Evolutionary conservation across 2,888 invertebrate genomes (phyloP).

Genomic region (Dromius quadrimaculatus): DNA sequence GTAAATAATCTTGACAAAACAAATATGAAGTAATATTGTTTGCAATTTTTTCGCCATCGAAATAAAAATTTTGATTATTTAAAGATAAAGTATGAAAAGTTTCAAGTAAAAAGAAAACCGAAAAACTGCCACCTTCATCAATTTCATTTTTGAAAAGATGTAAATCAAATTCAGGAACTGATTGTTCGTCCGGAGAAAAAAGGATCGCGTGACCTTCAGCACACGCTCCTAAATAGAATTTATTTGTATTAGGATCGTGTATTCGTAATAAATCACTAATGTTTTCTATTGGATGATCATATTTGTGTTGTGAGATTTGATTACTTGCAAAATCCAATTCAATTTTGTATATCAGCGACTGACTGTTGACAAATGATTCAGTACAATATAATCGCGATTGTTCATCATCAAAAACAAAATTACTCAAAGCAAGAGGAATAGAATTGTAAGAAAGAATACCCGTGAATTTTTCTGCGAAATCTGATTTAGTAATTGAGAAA

Average conservation of each 20-base stretch:
- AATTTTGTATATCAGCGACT: not conserved
- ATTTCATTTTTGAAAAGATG: not conserved
- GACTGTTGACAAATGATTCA: not conserved
- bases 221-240: constrained; percentile 23
- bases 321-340: constrained; percentile 4
- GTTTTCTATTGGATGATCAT: not conserved
- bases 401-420: constrained; percentile 36
- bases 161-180: not conserved
- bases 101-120: not conserved
- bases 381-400: constrained; percentile 17
- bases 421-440: constrained; percentile 17
- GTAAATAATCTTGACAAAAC: constrained; percentile 63
- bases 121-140: constrained; percentile 25
- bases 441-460: not conserved
- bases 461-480: constrained; percentile 4
- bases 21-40: constrained; percentile 65
- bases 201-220: not conserved
- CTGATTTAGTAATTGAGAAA: not conserved
- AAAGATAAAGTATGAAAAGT: constrained; percentile 13
- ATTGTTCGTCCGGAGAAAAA: not conserved
- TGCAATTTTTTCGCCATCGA: constrained; percentile 60
- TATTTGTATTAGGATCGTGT: not conserved
- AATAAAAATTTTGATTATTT: constrained; percentile 55
- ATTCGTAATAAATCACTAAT: constrained; percentile 21
- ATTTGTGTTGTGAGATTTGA: not conserved